Conservation (phyloP, 2,797 vertebrate species). For the Lagodon rhomboides region DNA sequence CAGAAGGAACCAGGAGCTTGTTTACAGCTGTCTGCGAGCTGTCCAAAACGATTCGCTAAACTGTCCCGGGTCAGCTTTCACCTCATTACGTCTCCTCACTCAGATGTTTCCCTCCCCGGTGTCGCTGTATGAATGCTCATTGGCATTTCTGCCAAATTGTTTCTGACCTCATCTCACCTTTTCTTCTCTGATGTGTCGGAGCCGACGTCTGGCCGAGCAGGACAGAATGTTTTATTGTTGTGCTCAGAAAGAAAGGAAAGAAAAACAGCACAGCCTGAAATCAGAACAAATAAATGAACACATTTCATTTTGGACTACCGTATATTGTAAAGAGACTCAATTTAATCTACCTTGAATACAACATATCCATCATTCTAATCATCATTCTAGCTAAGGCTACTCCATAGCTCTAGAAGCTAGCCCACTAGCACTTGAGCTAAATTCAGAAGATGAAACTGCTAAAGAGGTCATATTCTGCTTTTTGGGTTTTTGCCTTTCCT, state of each 20-base stretch:
- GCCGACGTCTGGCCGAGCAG: not conserved
- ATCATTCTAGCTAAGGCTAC: too few relatives aligned
- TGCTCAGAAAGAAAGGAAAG: not conserved
- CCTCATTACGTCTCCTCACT: constrained; percentile 18
- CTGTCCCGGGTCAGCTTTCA: constrained; percentile 36
- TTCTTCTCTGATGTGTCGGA: not conserved
- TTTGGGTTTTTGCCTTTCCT: too few relatives aligned
- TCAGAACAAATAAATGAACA: not conserved
- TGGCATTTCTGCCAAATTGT: not conserved
- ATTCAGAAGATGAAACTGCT: too few relatives aligned
- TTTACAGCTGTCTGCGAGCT: constrained; percentile 53
- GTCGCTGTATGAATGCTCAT: not conserved
- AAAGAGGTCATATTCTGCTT: too few relatives aligned
- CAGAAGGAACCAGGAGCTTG: constrained; percentile 9
- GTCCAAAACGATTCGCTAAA: constrained; percentile 34
- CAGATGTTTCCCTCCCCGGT: not conserved
- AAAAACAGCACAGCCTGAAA: not conserved
- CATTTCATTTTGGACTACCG: not conserved
- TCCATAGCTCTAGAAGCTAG: too few relatives aligned
- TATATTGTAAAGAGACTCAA: not conserved
- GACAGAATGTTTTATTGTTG: not conserved
- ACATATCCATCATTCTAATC: not conserved
- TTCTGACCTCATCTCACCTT: constrained; percentile 3
- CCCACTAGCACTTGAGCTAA: too few relatives aligned
- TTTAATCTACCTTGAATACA: not conserved